Evolutionary conservation across 2,113 vertebrate species (phyloP).

Genomic region (Aegypius monachus): DNA sequence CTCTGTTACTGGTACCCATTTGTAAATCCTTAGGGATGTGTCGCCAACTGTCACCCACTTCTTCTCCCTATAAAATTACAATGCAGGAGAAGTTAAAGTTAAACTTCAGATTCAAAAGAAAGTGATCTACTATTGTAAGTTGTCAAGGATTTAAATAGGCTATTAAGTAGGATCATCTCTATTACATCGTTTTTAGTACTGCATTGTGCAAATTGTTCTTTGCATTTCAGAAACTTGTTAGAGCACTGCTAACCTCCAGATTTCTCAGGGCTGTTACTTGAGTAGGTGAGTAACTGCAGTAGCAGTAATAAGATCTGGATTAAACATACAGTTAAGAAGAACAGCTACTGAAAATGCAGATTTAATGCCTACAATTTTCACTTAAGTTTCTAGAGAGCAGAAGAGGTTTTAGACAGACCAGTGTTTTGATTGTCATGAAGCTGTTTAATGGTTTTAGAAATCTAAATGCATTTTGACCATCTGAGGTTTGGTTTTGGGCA

Average conservation of each 20-base stretch:
- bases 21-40: constrained; percentile 97
- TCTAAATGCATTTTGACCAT: constrained; percentile 9
- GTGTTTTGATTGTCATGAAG: neutral
- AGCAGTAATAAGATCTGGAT: constrained; percentile 29
- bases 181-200: constrained; percentile 24
- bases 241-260: constrained; percentile 38
- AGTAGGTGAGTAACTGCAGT: constrained; percentile 30
- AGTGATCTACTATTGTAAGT: constrained; percentile 21
- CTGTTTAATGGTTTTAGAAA: constrained; percentile 14
- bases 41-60: constrained; percentile 99
- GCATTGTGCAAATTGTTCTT: constrained; percentile 34
- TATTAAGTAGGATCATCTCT: constrained; percentile 51
- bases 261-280: constrained; percentile 33
- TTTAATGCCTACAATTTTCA: constrained; percentile 23
- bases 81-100: constrained; percentile 43
- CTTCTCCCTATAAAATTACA: constrained; percentile 87
- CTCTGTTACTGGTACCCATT: constrained; percentile 97
- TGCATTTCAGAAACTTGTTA: constrained; percentile 22
- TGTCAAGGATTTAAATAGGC: constrained; percentile 49
- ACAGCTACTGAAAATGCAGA: constrained; percentile 21
- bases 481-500: neutral
- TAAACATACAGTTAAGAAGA: constrained; percentile 26
- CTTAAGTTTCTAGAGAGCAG: constrained; percentile 23
- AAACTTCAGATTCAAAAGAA: neutral
- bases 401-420: constrained; percentile 27